Evolutionary conservation across 2,113 vertebrate genomes (phyloP).

Genomic region (Jacana jacana): DNA sequence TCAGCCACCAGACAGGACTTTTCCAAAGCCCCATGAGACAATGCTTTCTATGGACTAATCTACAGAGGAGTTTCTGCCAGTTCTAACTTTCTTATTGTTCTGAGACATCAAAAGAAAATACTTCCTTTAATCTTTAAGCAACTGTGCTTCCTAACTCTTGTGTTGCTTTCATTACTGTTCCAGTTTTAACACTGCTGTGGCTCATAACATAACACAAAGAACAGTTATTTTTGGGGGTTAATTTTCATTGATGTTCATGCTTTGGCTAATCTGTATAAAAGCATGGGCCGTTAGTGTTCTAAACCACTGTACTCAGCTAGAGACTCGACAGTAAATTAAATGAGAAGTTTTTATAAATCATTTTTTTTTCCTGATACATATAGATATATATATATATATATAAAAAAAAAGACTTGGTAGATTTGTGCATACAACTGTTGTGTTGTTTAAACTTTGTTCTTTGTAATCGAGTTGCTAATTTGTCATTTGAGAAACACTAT

Average conservation of each 20-base stretch:
- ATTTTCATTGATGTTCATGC: constrained; percentile 65
- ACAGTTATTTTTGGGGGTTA: constrained; percentile 13
- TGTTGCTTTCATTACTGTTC: constrained; percentile 70
- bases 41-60: constrained; percentile 84
- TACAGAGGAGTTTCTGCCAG: constrained; percentile 78
- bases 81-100: constrained; percentile 73
- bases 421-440: constrained; percentile 66
- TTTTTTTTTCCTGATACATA: constrained; percentile 67
- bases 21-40: constrained; percentile 82
- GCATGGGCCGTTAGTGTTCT: constrained; percentile 67
- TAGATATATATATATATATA: background rate
- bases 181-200: constrained; percentile 63
- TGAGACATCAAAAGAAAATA: constrained; percentile 68
- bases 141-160: constrained; percentile 69
- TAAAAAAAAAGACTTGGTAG: constrained; percentile 33
- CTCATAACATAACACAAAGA: constrained; percentile 49
- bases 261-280: constrained; percentile 67
- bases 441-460: constrained; percentile 65
- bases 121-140: constrained; percentile 65
- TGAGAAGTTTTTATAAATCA: constrained; percentile 71
- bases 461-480: constrained; percentile 61
- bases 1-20: constrained; percentile 83
- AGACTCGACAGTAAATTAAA: constrained; percentile 62
- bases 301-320: constrained; percentile 62
- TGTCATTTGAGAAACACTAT: constrained; percentile 60